phyloP scores from a whole-genome alignment of 2,797 vertebrate genomes.

The Botia almorhae region DNA sequence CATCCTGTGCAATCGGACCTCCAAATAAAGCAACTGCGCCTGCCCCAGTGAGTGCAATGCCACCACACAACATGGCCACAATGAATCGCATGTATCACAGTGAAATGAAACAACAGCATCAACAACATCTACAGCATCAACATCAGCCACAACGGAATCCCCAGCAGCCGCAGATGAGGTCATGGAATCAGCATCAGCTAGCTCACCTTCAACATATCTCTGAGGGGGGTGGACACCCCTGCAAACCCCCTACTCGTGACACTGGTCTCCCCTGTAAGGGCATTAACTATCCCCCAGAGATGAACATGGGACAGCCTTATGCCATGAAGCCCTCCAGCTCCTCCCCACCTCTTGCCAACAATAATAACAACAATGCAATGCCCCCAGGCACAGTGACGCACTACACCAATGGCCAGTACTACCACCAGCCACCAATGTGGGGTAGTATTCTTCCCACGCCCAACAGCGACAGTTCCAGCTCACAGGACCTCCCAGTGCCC shows the following conservation, averaged over 20 bases:
- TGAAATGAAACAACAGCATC: conserved; percentile 78
- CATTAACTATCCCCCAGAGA: conserved; percentile 89
- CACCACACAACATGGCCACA: conserved; percentile 80
- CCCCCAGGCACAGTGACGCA: conserved; percentile 84
- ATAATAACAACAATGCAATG: conserved; percentile 81
- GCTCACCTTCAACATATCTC: conserved; percentile 91
- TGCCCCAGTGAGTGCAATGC: conserved; percentile 76
- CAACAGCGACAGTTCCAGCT: conserved; percentile 99
- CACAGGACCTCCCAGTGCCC: conserved; percentile 94
- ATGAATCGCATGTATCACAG: conserved; percentile 89
- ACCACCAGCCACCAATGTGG: conserved; percentile 90
- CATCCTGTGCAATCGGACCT: conserved; percentile 80
- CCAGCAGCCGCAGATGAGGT: conserved; percentile 84
- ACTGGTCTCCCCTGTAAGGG: conserved; percentile 87
- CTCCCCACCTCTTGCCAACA: conserved; percentile 85
- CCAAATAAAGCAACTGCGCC: conserved; percentile 83
- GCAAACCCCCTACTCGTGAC: conserved; percentile 85
- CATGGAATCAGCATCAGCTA: conserved; percentile 96
- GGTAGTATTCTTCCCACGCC: conserved; percentile 98
- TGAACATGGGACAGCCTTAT: conserved; percentile 94
- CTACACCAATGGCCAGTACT: conserved; percentile 96
- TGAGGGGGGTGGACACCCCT: conserved; percentile 82
- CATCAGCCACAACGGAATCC: conserved; percentile 70
- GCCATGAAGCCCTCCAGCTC: conserved; percentile 92
- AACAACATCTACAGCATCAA: conserved; percentile 62